phyloP scores from a whole-genome alignment of 2,797 vertebrate species.

The Eupleurogrammus muticus region DNA sequence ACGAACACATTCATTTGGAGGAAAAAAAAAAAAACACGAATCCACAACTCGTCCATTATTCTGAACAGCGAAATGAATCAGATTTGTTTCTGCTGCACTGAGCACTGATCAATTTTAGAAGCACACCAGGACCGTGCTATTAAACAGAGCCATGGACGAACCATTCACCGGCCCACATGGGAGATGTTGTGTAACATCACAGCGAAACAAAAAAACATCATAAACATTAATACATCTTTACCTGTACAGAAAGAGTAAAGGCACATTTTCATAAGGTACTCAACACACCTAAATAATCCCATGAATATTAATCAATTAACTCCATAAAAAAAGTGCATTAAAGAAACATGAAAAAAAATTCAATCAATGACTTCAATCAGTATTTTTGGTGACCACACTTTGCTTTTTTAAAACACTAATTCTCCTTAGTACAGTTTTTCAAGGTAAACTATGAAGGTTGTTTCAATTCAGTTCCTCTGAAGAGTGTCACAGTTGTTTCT shows the following conservation, averaged over 20 bases:
- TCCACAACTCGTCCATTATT: conserved; percentile 2
- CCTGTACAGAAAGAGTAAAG: background rate
- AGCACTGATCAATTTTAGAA: conserved; percentile 1
- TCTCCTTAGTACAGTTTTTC: too few species aligned
- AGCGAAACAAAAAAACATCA: background rate
- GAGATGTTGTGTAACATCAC: background rate
- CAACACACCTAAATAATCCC: background rate
- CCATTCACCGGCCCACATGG: background rate
- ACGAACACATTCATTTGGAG: conserved; percentile 11
- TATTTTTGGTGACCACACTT: too few species aligned
- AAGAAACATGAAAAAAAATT: background rate
- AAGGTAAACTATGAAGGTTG: too few species aligned
- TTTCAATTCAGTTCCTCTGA: background rate
- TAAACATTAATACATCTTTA: background rate
- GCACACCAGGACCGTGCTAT: background rate
- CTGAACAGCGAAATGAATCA: background rate
- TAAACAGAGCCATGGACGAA: background rate
- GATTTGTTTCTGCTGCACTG: background rate
- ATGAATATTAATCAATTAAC: background rate
- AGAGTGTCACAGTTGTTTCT: background rate
- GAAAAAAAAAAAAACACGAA: conserved; percentile 25
- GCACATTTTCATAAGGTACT: background rate
- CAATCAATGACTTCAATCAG: too few species aligned
- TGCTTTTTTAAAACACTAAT: too few species aligned
- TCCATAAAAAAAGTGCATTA: background rate